Percentiles rank a stretch among this genome's conserved stretches.
Evolutionary conservation across 2,888 invertebrate species (phyloP).

Genomic region (Nomada goodeniana): DNA sequence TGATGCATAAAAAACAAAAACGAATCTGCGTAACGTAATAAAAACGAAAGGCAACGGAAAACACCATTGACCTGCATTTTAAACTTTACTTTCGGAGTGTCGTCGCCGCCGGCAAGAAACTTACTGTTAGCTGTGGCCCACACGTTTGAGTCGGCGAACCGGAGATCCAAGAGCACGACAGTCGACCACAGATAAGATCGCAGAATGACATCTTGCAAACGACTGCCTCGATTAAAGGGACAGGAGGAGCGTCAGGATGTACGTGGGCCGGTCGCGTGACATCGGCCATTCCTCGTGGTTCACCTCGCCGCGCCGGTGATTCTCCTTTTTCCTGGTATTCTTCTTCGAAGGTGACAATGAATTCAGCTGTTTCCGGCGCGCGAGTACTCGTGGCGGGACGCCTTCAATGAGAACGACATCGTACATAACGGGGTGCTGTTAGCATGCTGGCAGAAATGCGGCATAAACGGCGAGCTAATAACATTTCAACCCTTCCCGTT

Average conservation of each 20-base stretch:
- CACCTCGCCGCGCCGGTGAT: slow-evolving; percentile 32
- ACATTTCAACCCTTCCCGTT: too few species aligned
- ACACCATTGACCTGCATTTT: not conserved
- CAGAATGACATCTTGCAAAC: slow-evolving; percentile 59
- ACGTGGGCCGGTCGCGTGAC: slow-evolving; percentile 52
- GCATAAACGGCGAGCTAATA: not conserved
- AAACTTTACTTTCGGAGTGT: not conserved
- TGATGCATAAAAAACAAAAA: not conserved
- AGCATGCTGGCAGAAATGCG: not conserved
- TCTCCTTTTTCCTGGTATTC: slow-evolving; percentile 46
- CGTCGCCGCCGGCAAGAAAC: not conserved
- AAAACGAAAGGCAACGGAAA: not conserved
- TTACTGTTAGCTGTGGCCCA: slow-evolving; percentile 6
- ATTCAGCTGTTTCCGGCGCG: slow-evolving; percentile 35
- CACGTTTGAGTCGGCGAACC: slow-evolving; percentile 12
- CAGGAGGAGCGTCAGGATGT: slow-evolving; percentile 31
- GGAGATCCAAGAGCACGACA: slow-evolving; percentile 36
- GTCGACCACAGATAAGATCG: slow-evolving; percentile 47
- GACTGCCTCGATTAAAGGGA: slow-evolving; percentile 49
- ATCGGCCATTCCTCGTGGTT: slow-evolving; percentile 46
- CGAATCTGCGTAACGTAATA: not conserved
- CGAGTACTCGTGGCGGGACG: not conserved
- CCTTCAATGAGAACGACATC: slow-evolving; percentile 11
- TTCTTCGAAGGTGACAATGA: slow-evolving; percentile 46
- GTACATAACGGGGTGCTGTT: not conserved